phyloP scores from a whole-genome alignment of 1,140 invertebrate species.

The Halyomorpha halys region DNA sequence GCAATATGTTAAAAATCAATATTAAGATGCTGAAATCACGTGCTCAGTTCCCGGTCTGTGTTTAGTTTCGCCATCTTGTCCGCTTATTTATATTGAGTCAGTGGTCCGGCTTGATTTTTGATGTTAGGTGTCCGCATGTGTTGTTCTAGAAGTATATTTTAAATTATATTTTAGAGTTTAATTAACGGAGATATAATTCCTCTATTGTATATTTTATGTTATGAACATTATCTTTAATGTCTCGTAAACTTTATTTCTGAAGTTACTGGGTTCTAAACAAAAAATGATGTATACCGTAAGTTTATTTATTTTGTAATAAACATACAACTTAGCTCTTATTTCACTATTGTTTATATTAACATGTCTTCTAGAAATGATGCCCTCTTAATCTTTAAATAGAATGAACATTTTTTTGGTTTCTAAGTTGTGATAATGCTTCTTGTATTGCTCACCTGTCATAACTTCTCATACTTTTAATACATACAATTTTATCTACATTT shows the following conservation, averaged over 20 bases:
- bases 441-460: too few relatives aligned
- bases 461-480: too few relatives aligned
- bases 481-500: background rate
- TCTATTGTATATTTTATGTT: too few relatives aligned
- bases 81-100: too few relatives aligned
- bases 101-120: background rate
- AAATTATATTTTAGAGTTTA: background rate
- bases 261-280: background rate
- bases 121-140: background rate
- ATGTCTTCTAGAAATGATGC: background rate
- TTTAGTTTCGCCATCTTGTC: too few relatives aligned
- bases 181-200: background rate
- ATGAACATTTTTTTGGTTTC: constrained; percentile 1
- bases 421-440: too few relatives aligned
- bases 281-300: constrained; percentile 17
- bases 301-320: background rate
- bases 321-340: background rate
- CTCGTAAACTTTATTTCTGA: background rate
- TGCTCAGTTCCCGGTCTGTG: background rate
- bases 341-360: background rate
- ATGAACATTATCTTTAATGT: too few relatives aligned
- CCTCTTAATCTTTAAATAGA: too few relatives aligned
- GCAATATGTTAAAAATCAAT: constrained; percentile 1
- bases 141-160: background rate
- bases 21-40: background rate